A percentile compares a stretch with the other conserved stretches of the same genome.
Conservation (phyloP, 2,113 vertebrate genomes). For the Gopherus evgoodei region DNA sequence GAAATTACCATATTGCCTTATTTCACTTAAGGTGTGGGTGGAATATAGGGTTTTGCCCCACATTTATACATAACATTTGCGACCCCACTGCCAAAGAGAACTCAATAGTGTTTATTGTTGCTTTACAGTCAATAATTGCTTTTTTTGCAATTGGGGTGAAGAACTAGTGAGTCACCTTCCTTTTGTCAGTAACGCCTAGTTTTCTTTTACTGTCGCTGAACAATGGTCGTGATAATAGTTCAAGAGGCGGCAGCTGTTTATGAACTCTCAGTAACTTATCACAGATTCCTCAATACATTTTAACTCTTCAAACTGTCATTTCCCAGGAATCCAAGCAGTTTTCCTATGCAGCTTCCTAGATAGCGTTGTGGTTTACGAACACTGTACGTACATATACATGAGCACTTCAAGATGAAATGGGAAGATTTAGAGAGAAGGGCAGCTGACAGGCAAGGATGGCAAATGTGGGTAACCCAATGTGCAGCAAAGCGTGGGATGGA, state of each 20-base stretch:
- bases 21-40: background rate
- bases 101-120: background rate
- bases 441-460: no score
- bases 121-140: background rate
- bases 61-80: background rate
- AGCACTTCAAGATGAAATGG: no score
- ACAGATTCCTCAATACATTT: background rate
- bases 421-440: no score
- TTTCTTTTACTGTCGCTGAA: background rate
- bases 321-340: background rate
- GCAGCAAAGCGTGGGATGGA: no score
- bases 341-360: background rate
- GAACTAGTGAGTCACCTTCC: background rate
- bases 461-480: no score
- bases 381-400: background rate
- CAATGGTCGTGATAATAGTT: background rate
- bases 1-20: background rate
- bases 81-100: background rate
- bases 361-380: background rate
- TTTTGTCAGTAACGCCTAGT: background rate
- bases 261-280: background rate
- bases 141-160: background rate
- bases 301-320: background rate
- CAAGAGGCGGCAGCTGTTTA: background rate
- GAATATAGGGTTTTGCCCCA: background rate